These are phyloP conservation scores for Trilocha varians DNA, from an alignment of 2,888 invertebrate species.

Conservation along the genomic window DNA sequence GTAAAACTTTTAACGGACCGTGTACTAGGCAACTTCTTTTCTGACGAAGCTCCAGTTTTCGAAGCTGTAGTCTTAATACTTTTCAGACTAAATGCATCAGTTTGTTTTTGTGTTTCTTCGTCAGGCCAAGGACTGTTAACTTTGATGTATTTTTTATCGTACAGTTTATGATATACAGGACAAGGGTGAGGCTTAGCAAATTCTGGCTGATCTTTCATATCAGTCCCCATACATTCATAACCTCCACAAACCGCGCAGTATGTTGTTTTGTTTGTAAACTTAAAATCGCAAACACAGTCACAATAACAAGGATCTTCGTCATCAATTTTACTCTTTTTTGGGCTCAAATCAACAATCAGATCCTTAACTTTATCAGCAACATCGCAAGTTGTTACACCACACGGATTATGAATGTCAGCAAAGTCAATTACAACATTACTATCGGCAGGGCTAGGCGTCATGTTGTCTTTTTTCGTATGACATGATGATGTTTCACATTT, in stretches of 20 bases:
- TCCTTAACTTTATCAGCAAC: conserved; percentile 52
- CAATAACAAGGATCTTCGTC: conserved; percentile 49
- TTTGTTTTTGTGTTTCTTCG: conserved; percentile 23
- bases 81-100: conserved; percentile 29
- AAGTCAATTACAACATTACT: conserved; percentile 45
- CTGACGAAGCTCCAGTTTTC: conserved; percentile 15
- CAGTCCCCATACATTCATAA: conserved; percentile 54
- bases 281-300: conserved; percentile 56
- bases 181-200: conserved; percentile 54
- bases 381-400: conserved; percentile 51
- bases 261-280: conserved; percentile 50
- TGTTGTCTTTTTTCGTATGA: conserved; percentile 16
- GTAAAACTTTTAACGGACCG: conserved; percentile 23
- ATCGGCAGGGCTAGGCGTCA: conserved; percentile 51
- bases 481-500: conserved; percentile 32
- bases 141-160: conserved; percentile 45
- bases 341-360: conserved; percentile 40
- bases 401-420: conserved; percentile 47
- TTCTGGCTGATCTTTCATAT: conserved; percentile 43
- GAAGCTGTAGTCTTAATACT: conserved; percentile 25
- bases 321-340: conserved; percentile 19
- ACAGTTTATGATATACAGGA: conserved; percentile 58
- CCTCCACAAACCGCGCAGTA: conserved; percentile 62
- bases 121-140: conserved; percentile 48
- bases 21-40: conserved; percentile 14